Base-by-base conservation (phyloP, 2,888 invertebrate species). In the Netelia virgata region DNA sequence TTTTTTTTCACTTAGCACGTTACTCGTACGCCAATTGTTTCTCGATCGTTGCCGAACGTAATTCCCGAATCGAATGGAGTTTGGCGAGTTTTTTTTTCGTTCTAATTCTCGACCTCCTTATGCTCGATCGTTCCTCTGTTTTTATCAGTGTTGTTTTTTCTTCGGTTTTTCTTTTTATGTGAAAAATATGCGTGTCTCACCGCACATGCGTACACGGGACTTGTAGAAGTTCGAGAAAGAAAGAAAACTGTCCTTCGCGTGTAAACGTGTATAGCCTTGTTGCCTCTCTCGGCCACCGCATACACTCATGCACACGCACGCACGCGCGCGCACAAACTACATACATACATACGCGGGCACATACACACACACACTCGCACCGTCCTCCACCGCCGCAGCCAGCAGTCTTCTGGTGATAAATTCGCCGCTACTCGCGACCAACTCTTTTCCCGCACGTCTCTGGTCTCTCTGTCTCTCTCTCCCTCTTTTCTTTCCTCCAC, bases 161-260 rank as follows among this genome's bases (percentile, higher is more conserved):
- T 50, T 74, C 36, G 41, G 53, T 18, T 11, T 41, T 41, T 23
- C 43, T 43, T 63, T 53, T 63, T 50, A 9, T 23, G 47, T 72
- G 63, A 66, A 61, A 72, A 80, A 79, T 72, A 70, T 75, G 79
- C 70, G 79, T 64, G 75, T 43, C 68, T 70, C 84, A 82, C 61
- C 79, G 84, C 85, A 68, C 80, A 82, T 79, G 81, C 86, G 83
- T 84, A 82, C 63, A 77, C 76, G 57, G 41, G 50, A n/a, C n/a
- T 59, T 16, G 14, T 20, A 61, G 14, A 36, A 28, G 43, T 64
- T 47, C 41, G 66, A 69, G 66, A 47, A 41, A 81, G 43, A 64
- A 55, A 47, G 77, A 82, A 41, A 57, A 55, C 59, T 78, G 84
- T 84, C 82, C 81, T 84, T 82, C 82, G 84, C 57, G 77, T 68